Evolutionary conservation across 2,888 invertebrate species (phyloP).

Genomic region (Pseudococcus viburni): DNA sequence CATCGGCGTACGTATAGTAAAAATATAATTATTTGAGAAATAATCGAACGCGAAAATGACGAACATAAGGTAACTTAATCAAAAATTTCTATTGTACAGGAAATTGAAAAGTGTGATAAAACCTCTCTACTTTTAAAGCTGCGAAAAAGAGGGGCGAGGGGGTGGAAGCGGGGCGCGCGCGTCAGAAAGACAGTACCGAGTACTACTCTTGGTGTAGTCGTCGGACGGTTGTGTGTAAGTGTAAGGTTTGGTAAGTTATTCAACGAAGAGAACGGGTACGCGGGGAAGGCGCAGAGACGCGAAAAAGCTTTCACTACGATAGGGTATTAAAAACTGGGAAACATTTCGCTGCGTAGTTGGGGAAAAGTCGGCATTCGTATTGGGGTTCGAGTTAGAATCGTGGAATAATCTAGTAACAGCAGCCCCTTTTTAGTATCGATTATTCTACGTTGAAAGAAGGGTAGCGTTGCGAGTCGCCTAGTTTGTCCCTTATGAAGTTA

Average conservation of each 20-base stretch:
- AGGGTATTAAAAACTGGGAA: constrained; percentile 58
- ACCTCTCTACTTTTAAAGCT: not conserved
- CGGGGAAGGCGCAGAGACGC: constrained; percentile 10
- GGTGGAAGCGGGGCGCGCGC: not conserved
- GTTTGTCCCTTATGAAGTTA: constrained; percentile 58
- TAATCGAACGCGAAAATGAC: constrained; percentile 34
- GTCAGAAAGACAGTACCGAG: constrained; percentile 27
- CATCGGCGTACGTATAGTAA: constrained; percentile 1
- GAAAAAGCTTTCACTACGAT: constrained; percentile 55
- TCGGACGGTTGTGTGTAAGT: constrained; percentile 12
- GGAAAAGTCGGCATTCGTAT: constrained; percentile 51
- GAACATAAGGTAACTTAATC: constrained; percentile 54
- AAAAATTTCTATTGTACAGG: constrained; percentile 55
- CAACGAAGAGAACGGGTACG: constrained; percentile 19
- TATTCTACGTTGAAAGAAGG: constrained; percentile 63
- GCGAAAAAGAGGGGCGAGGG: not conserved
- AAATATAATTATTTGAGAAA: constrained; percentile 36
- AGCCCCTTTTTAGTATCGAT: constrained; percentile 65
- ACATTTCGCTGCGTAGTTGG: constrained; percentile 51
- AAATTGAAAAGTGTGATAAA: constrained; percentile 60
- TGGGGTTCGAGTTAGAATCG: constrained; percentile 63
- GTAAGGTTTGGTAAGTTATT: constrained; percentile 51
- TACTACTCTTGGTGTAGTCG: not conserved
- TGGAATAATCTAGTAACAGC: constrained; percentile 64
- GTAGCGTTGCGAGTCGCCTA: constrained; percentile 59